Conservation (phyloP, 1,140 invertebrate genomes). For the Drosophila sp. region DNA sequence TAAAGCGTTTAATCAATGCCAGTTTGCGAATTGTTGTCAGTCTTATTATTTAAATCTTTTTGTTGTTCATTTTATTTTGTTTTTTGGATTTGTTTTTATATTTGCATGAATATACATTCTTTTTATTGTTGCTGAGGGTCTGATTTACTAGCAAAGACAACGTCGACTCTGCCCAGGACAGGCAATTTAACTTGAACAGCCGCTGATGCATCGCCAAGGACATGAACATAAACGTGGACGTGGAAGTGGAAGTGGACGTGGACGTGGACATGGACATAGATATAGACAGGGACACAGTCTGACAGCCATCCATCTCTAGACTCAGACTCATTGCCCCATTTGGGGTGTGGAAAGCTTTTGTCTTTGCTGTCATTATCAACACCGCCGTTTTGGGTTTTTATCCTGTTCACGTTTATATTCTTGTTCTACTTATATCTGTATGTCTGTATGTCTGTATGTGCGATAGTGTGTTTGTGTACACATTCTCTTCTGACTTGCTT, state of each 20-base stretch:
- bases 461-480: conserved; percentile 1
- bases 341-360: conserved; percentile 56
- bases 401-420: conserved; percentile 8
- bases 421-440: neutral
- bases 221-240: conserved; percentile 16
- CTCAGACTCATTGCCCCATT: conserved; percentile 26
- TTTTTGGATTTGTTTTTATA: conserved; percentile 24
- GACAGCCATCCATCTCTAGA: conserved; percentile 42
- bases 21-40: conserved; percentile 31
- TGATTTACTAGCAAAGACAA: conserved; percentile 64
- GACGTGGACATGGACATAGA: neutral
- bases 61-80: too few species aligned
- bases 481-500: conserved; percentile 41
- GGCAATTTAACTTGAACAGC: conserved; percentile 73
- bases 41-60: conserved; percentile 33
- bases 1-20: conserved; percentile 27
- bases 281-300: conserved; percentile 23
- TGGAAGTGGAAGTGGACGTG: conserved; percentile 45
- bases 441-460: neutral
- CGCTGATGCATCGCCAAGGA: conserved; percentile 63
- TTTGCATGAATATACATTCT: conserved; percentile 21
- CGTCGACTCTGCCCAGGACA: conserved; percentile 53
- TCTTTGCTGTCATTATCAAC: conserved; percentile 75
- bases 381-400: conserved; percentile 54
- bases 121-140: conserved; percentile 56